Percentiles rank a stretch among this genome's conserved stretches.
phyloP scores from a whole-genome alignment of 2,888 invertebrate genomes.

The Cheilosia vulpina region DNA sequence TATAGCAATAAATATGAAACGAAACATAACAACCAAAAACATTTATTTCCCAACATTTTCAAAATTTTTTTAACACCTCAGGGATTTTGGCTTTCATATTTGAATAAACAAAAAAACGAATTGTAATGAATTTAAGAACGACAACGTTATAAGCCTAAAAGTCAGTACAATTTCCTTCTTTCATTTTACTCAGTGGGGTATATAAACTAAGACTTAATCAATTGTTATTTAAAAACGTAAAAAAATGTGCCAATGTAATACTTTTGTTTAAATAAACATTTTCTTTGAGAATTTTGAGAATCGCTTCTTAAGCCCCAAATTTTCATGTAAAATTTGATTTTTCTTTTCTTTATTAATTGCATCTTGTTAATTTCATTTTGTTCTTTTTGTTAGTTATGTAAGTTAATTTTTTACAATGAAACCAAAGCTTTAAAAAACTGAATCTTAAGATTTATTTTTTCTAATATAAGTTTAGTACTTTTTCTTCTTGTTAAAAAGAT shows the following conservation, averaged over 20 bases:
- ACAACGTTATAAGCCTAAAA: constrained; percentile 42
- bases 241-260: constrained; percentile 68
- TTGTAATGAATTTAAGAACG: constrained; percentile 27
- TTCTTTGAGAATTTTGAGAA: constrained; percentile 4
- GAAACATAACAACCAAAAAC: constrained; percentile 23
- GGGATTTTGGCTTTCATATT: constrained; percentile 75
- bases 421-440: constrained; percentile 75
- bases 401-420: constrained; percentile 71
- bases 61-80: constrained; percentile 69
- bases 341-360: constrained; percentile 50
- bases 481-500: constrained; percentile 23
- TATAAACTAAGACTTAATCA: constrained; percentile 58
- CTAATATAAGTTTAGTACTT: constrained; percentile 53
- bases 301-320: constrained; percentile 56
- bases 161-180: constrained; percentile 62
- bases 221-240: constrained; percentile 35
- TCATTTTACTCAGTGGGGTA: constrained; percentile 45
- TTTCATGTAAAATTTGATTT: constrained; percentile 11
- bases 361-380: constrained; percentile 64
- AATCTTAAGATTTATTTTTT: constrained; percentile 70
- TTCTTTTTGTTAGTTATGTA: constrained; percentile 49
- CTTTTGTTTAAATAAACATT: constrained; percentile 44
- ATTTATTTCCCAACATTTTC: constrained; percentile 46
- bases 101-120: constrained; percentile 43
- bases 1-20: constrained; percentile 37